Percentiles rank a stretch among this genome's conserved stretches.
Evolutionary conservation across 2,888 invertebrate genomes (phyloP).

Genomic region (Agonopterix alstromeriana): DNA sequence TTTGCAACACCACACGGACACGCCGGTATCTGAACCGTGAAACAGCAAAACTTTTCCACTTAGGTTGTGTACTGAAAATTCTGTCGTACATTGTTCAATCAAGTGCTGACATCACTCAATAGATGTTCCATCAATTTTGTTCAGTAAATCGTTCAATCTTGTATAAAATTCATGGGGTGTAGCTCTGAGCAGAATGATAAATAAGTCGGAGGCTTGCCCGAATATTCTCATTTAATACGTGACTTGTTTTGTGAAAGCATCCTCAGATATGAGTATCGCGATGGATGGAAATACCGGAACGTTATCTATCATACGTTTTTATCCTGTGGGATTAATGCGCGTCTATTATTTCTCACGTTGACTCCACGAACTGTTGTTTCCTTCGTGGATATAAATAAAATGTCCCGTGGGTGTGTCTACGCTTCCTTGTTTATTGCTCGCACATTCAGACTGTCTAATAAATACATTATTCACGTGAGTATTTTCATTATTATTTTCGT

Average conservation of each 20-base stretch:
- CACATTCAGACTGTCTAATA: conserved; percentile 3
- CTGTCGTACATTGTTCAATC: conserved; percentile 50
- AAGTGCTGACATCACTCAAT: conserved; percentile 62
- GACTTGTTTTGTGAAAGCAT: conserved; percentile 70
- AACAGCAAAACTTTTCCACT: conserved; percentile 10
- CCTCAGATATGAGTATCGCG: conserved; percentile 63
- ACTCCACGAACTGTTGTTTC: conserved; percentile 6
- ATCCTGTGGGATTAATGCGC: conserved; percentile 33
- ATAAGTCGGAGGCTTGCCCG: conserved; percentile 71
- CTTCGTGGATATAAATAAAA: conserved; percentile 5
- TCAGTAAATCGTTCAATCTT: conserved; percentile 75
- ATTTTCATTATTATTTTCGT: no score
- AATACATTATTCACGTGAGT: neutral
- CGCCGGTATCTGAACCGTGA: neutral
- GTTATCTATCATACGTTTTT: conserved; percentile 64
- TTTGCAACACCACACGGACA: no score
- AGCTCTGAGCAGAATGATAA: conserved; percentile 73
- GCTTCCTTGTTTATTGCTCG: conserved; percentile 1
- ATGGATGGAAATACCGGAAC: conserved; percentile 45
- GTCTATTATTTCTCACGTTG: conserved; percentile 20
- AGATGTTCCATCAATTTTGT: conserved; percentile 73
- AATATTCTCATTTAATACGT: conserved; percentile 77
- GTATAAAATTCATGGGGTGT: conserved; percentile 76
- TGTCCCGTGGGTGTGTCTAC: conserved; percentile 1
- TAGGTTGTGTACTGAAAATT: conserved; percentile 9